Conservation (phyloP, 1,140 invertebrate species). For the Ceratosolen fusciceps region DNA sequence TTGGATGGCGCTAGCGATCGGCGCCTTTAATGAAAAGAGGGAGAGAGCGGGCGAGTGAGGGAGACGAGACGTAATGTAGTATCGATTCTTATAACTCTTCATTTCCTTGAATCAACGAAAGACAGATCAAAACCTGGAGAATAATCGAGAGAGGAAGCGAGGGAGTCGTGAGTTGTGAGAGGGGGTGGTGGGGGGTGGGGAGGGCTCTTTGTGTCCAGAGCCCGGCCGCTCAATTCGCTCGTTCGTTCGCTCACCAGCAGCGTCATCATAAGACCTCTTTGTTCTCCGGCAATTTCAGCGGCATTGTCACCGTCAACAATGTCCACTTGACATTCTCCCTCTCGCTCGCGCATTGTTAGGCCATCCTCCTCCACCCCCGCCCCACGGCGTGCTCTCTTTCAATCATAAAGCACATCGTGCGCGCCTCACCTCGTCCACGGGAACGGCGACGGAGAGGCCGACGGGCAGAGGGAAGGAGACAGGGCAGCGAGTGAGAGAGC, state of each 20-base stretch:
- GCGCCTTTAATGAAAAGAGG: too few species aligned
- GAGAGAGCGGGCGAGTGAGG: too few species aligned
- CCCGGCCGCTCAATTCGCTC: conserved; percentile 56
- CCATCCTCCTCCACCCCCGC: too few species aligned
- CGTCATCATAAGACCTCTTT: conserved; percentile 73
- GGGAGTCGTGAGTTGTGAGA: conserved; percentile 1
- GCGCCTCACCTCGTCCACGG: conserved; percentile 49
- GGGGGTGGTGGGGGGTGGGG: conserved; percentile 37
- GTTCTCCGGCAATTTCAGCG: conserved; percentile 72
- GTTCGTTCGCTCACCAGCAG: conserved; percentile 66
- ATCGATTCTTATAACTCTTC: background rate
- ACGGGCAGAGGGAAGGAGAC: conserved; percentile 6
- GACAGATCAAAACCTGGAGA: conserved; percentile 19
- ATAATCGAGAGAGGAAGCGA: conserved; percentile 1
- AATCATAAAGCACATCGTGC: conserved; percentile 69
- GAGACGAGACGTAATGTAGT: too few species aligned
- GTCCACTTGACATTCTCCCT: conserved; percentile 72
- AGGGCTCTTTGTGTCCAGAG: conserved; percentile 39
- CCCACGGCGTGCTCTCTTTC: conserved; percentile 63
- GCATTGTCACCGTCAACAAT: conserved; percentile 73
- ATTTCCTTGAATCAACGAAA: conserved; percentile 50
- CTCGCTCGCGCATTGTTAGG: conserved; percentile 66
- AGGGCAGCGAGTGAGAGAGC: background rate
- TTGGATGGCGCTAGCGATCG: too few species aligned
- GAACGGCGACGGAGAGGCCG: background rate